Base-by-base conservation (phyloP, 2,113 vertebrate species). In the Panurus biarmicus region DNA sequence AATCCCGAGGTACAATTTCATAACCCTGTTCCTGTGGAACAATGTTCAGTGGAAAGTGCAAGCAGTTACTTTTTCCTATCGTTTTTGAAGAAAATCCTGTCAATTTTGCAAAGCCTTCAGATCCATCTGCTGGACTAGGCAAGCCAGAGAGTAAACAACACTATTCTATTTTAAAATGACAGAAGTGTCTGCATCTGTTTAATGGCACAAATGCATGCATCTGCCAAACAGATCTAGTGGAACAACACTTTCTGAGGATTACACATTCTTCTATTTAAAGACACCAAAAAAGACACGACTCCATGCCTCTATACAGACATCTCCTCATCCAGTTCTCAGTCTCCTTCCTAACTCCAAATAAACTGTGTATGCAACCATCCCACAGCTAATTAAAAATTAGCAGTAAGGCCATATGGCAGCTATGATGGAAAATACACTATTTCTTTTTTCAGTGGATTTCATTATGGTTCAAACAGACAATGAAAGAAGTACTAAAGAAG, bases 191-290 rank as follows among this genome's bases (percentile, higher is more conserved):
- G 60, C 91, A 74, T 87, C 93, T 96, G 93, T 96, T 95, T 94
- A 88, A 71, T 69, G 83, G 94, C 91, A 94, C n/a, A 22, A 14
- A 85, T 29, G 12, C 22, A 33, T 33, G 53, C 67, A 78, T 92
- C 94, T 95, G 96, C 90, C 95, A 94, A 94, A 93, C 84, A 87
- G 74, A 67, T 33, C 14, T 36, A 72, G 58, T 10, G 35, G 73
- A 89, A 67, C 50, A 78, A 60, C 51, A n/a, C 54, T 86, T 87
- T 67, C 73, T 38, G 71, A 77, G 75, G 64, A 67, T 90, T 65
- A 89, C 82, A 86, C n/a, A 42, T 74, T 84, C 61, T 87, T 74
- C 85, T 79, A 69, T 80, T 73, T 81, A 75, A 91, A 84, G 81
- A 42, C 36, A 33, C 56, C 36, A 61, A 67, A 86, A 73, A 69